Percentiles rank a stretch among this genome's conserved stretches.
Conservation (phyloP, 2,113 vertebrate genomes). For the Phoenicopterus ruber region DNA sequence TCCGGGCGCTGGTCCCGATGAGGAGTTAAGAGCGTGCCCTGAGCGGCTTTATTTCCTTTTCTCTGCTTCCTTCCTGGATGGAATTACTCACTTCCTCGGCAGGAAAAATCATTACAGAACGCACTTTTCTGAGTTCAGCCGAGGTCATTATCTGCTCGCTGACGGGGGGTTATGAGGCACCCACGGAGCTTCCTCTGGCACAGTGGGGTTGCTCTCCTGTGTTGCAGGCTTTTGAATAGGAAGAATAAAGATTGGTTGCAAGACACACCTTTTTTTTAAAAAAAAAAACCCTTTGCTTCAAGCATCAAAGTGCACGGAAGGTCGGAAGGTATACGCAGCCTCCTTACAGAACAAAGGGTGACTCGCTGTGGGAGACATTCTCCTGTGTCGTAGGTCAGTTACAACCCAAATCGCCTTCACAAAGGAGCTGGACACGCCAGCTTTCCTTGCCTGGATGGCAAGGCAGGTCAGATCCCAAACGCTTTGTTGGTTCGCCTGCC, state of each 20-base stretch:
- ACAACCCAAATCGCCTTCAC: neutral
- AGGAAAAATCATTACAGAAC: neutral
- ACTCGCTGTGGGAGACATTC: neutral
- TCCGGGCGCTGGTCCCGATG: neutral
- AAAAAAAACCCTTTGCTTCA: neutral
- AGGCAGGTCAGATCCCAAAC: neutral
- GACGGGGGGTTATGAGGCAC: neutral
- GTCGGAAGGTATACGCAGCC: fast-evolving
- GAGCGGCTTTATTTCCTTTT: neutral
- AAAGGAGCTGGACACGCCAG: fast-evolving
- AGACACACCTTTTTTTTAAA: neutral
- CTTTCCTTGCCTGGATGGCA: neutral
- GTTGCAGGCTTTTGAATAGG: neutral
- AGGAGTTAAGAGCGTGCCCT: neutral
- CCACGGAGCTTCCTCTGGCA: neutral
- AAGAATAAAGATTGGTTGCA: neutral
- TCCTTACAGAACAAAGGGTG: neutral
- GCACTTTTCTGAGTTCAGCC: neutral
- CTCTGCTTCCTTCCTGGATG: conserved; percentile 37
- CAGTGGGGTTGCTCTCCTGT: neutral
- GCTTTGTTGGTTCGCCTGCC: neutral
- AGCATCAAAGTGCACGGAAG: neutral
- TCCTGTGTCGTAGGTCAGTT: neutral
- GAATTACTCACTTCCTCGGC: conserved; percentile 50
- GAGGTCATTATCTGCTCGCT: neutral